Conservation (phyloP, 2,888 invertebrate species). For the Caenorhabditis becei region DNA sequence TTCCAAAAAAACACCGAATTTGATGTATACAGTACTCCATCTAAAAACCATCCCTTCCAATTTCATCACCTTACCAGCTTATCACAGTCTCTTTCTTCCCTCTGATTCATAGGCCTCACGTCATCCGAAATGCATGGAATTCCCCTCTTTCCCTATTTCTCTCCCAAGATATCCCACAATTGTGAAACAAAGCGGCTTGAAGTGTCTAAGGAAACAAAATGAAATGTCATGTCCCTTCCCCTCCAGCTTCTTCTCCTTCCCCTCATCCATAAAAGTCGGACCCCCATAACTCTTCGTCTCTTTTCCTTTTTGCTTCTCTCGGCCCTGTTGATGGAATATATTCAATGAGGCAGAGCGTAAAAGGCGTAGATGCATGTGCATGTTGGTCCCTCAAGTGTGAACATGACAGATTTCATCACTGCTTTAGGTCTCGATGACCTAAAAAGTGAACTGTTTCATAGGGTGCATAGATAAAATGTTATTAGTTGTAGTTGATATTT, state of each 20-base stretch:
- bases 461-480: too few species aligned
- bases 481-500: too few species aligned
- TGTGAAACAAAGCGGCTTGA: not conserved
- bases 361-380: not conserved
- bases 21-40: not conserved
- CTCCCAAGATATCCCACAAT: not conserved
- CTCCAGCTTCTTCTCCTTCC: conserved; percentile 11
- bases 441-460: too few species aligned
- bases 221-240: conserved; percentile 40
- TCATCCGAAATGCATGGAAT: not conserved
- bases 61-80: not conserved
- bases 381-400: not conserved
- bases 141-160: not conserved
- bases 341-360: not conserved
- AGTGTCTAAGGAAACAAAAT: conserved; percentile 25
- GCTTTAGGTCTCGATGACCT: not conserved
- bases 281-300: conserved; percentile 30
- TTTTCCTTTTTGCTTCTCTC: conserved; percentile 18
- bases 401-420: not conserved
- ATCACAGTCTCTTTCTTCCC: not conserved
- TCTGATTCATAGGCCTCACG: not conserved
- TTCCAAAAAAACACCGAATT: too few species aligned
- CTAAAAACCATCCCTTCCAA: not conserved
- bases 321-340: conserved; percentile 12
- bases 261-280: conserved; percentile 29